Base-by-base conservation (phyloP, 2,888 invertebrate species). In the Neoitamus cyanurus region DNA sequence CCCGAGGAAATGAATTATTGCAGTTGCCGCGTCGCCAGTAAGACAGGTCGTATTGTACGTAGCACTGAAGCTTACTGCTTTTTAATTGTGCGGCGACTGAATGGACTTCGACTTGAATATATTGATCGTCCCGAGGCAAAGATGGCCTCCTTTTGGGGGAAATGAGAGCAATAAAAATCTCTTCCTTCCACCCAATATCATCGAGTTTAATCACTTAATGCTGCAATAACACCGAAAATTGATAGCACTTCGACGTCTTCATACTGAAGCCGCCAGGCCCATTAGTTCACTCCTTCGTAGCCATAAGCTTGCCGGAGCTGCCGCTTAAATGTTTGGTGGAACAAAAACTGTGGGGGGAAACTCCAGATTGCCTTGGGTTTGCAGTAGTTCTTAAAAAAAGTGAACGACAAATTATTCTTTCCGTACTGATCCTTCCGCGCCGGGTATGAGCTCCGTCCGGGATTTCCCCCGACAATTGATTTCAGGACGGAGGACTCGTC, bases 211-310 rank as follows among this genome's bases (percentile, higher is more conserved):
- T 84, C 83, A 70, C 84, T 85, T 85, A 84, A 85, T 84, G 84
- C 85, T 80, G 83, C 68, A 85, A 84, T 85, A 85, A 85, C 78
- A 85, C 82, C 84, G 85, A 85, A 82, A 85, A 85, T 85, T 85
- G 85, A 85, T 84, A 85, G 85, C 85, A 85, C 83, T 84, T 85
- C 83, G 75, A 83, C 34, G 83, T 75, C 72, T 85, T 85, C 69
- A 85, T 85, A 84, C 78, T 69, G 37, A 84, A 80, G 36, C 77
- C 84, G 42, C 28, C 85, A 20, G 37, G 69, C 82, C 82, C 75
- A 85, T 85, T 85, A 84, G 77, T 36, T 83, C 72, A 73, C 68
- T 84, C 30, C 73, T 46, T 83, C 20, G 6, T 0, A 42, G 13
- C 82, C 48, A 75, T 68, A 82, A 82, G 82, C 69, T 69, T 82